A percentile compares a stretch with the other conserved stretches of the same genome.
Conservation (phyloP, 2,888 invertebrate species). For the Amphimallon solstitiale region DNA sequence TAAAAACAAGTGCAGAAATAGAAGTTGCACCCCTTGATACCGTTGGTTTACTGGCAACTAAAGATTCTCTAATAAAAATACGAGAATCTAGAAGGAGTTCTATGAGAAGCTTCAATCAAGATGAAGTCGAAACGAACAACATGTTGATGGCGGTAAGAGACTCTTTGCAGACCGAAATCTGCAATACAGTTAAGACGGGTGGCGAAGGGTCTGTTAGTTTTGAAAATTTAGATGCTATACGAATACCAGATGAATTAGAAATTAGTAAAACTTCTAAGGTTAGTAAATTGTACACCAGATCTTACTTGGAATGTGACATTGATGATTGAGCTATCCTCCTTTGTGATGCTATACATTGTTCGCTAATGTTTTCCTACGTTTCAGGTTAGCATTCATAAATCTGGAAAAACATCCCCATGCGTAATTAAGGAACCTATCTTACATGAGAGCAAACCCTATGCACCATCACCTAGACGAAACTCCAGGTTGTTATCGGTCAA, state of each 20-base stretch:
- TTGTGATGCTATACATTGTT: too few species aligned
- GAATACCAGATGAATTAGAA: conserved; percentile 33
- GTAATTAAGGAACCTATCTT: neutral
- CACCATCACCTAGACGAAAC: neutral
- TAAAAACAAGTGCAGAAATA: conserved; percentile 3
- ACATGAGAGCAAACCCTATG: neutral
- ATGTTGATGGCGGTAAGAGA: conserved; percentile 23
- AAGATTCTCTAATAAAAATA: conserved; percentile 49
- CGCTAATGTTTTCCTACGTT: too few species aligned
- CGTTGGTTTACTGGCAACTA: conserved; percentile 44
- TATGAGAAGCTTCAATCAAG: neutral
- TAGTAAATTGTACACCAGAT: neutral
- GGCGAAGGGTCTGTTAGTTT: conserved; percentile 30
- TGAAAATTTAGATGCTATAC: conserved; percentile 32
- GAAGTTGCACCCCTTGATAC: conserved; percentile 28
- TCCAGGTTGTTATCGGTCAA: conserved; percentile 22
- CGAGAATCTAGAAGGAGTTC: conserved; percentile 38
- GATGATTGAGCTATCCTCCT: too few species aligned
- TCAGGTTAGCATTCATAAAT: neutral
- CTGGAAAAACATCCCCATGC: neutral
- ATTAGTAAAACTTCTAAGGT: conserved; percentile 32
- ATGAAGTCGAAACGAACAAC: conserved; percentile 23
- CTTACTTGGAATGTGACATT: too few species aligned
- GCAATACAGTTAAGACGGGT: neutral
- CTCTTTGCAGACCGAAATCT: neutral